Percentiles rank a stretch among this genome's conserved stretches.
phyloP scores from a whole-genome alignment of 2,797 vertebrate species.

The Distichodus sexfasciatus region DNA sequence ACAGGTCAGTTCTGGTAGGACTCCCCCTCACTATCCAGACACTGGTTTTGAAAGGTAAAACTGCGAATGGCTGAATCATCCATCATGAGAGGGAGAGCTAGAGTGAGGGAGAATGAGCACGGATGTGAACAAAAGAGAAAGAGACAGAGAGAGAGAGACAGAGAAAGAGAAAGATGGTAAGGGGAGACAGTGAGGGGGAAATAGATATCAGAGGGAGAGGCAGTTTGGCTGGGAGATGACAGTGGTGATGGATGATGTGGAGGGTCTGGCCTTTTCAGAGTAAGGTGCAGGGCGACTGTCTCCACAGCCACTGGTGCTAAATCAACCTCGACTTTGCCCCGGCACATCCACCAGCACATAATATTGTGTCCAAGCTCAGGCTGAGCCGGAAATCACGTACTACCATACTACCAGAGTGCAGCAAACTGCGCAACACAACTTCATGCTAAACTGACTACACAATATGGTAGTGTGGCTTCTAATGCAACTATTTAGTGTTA shows the following conservation, averaged over 20 bases:
- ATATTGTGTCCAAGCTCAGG: background rate
- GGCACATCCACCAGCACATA: slow-evolving; percentile 18
- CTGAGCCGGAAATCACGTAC: no score
- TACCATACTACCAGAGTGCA: no score
- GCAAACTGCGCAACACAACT: no score
- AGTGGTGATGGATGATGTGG: slow-evolving; percentile 54
- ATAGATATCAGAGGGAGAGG: slow-evolving; percentile 48
- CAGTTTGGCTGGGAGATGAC: slow-evolving; percentile 45
- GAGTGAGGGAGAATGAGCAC: background rate
- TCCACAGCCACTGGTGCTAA: slow-evolving; percentile 41
- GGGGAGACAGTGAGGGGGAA: slow-evolving; percentile 44
- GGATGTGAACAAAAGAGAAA: slow-evolving; percentile 7
- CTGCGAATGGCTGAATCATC: slow-evolving; percentile 53
- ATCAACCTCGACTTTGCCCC: slow-evolving; percentile 42
- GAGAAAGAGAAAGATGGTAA: background rate
- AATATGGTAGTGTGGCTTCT: no score
- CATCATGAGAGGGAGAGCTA: slow-evolving; percentile 48
- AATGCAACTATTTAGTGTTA: no score
- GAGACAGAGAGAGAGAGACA: slow-evolving; percentile 2
- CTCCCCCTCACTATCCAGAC: slow-evolving; percentile 38
- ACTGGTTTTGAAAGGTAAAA: slow-evolving; percentile 49
- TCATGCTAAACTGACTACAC: no score
- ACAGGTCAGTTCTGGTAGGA: slow-evolving; percentile 36
- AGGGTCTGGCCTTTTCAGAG: slow-evolving; percentile 47
- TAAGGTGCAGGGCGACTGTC: slow-evolving; percentile 41